phyloP scores from a whole-genome alignment of 2,888 invertebrate species.

The Drosophila subquinaria region DNA sequence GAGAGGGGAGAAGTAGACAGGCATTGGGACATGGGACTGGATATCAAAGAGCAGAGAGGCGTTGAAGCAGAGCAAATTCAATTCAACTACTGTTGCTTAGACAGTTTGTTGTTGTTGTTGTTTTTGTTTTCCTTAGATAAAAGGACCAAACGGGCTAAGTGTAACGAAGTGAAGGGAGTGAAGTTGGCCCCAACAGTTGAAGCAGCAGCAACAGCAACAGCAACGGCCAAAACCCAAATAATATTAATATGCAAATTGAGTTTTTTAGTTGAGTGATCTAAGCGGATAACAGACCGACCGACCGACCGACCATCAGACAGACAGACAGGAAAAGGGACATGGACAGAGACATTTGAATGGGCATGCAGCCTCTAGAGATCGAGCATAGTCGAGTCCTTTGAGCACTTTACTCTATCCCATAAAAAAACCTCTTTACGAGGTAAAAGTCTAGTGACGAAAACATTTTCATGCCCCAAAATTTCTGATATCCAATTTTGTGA shows the following conservation, averaged over 20 bases:
- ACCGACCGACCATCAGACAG: slow-evolving; percentile 32
- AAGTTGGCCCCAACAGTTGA: slow-evolving; percentile 33
- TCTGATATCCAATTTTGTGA: no score
- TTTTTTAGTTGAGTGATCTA: slow-evolving; percentile 85
- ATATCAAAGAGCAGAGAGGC: slow-evolving; percentile 76
- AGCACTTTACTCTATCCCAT: slow-evolving; percentile 70
- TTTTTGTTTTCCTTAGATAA: slow-evolving; percentile 59
- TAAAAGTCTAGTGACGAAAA: no score
- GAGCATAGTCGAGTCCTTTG: slow-evolving; percentile 18
- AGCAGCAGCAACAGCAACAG: slow-evolving; percentile 8
- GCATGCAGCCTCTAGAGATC: slow-evolving; percentile 58
- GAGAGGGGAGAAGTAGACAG: neutral
- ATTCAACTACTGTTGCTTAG: slow-evolving; percentile 78
- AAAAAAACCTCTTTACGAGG: no score
- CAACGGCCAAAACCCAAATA: slow-evolving; percentile 68
- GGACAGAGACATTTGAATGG: slow-evolving; percentile 43
- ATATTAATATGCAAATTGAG: slow-evolving; percentile 85
- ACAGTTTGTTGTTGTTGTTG: slow-evolving; percentile 28
- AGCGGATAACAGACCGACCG: slow-evolving; percentile 73
- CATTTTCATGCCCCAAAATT: no score
- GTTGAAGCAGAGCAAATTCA: slow-evolving; percentile 80
- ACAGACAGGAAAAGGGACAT: slow-evolving; percentile 3
- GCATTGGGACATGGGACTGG: slow-evolving; percentile 40
- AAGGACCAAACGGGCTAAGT: slow-evolving; percentile 49
- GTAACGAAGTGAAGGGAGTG: slow-evolving; percentile 35